phyloP scores from a whole-genome alignment of 2,888 invertebrate species.

The Gibbula magus region DNA sequence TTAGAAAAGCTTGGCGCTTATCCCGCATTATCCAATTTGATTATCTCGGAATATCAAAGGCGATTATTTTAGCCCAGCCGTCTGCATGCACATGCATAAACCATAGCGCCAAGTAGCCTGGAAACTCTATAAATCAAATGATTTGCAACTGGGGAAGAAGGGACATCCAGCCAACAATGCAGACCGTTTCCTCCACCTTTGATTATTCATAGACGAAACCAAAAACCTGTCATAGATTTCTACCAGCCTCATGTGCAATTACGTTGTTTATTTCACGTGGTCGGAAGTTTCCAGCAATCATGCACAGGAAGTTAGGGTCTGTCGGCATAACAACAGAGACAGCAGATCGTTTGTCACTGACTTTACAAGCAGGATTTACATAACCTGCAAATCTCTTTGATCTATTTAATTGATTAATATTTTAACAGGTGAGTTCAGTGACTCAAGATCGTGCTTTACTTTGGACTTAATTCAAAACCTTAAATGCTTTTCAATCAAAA shows the following conservation, averaged over 20 bases:
- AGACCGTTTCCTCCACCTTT: not conserved
- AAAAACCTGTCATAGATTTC: not conserved
- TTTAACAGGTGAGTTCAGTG: not conserved
- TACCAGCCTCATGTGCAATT: not conserved
- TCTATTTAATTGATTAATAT: not conserved
- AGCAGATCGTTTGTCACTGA: not conserved
- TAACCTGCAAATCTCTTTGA: not conserved
- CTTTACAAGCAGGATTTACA: not conserved
- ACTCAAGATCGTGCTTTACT: not conserved
- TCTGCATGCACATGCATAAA: constrained; percentile 5
- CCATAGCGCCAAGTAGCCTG: not conserved
- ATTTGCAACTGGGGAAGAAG: constrained; percentile 1
- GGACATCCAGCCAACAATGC: not conserved
- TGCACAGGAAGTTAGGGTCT: constrained; percentile 15
- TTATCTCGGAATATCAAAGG: not conserved
- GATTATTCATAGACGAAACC: constrained; percentile 15
- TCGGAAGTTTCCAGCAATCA: not conserved
- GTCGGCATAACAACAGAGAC: constrained; percentile 27
- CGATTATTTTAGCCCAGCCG: not conserved
- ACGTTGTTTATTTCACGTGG: constrained; percentile 9
- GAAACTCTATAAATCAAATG: constrained; percentile 6
- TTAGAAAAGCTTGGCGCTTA: not conserved
- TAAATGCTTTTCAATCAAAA: not conserved
- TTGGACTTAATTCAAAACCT: not conserved
- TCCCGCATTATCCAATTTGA: not conserved